phyloP scores from a whole-genome alignment of 2,797 vertebrate genomes.

The Pempheris klunzingeri region DNA sequence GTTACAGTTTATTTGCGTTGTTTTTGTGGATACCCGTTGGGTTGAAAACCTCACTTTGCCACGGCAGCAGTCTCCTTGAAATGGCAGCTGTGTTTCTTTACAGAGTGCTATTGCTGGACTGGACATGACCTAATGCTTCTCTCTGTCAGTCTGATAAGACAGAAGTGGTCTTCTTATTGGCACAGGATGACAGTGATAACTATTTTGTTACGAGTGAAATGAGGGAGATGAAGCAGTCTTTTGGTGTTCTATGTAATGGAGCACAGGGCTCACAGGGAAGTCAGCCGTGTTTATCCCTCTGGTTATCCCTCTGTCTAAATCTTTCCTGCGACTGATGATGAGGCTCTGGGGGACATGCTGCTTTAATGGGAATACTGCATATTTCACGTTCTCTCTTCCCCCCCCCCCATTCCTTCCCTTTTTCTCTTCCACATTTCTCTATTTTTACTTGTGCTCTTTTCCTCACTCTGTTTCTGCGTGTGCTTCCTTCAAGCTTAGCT shows the following conservation, averaged over 20 bases:
- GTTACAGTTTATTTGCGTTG: background rate
- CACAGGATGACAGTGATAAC: conserved; percentile 43
- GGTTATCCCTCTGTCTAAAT: conserved; percentile 79
- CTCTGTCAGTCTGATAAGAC: conserved; percentile 30
- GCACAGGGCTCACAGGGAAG: conserved; percentile 68
- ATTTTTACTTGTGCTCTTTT: conserved; percentile 28
- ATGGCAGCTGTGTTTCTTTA: conserved; percentile 5
- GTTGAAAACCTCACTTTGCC: background rate
- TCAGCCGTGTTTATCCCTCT: conserved; percentile 81
- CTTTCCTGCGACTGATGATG: conserved; percentile 69
- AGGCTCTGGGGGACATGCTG: conserved; percentile 62
- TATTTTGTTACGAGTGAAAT: conserved; percentile 52
- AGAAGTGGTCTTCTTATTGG: conserved; percentile 16
- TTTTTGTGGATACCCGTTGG: background rate
- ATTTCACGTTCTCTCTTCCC: conserved; percentile 45
- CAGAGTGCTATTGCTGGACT: background rate
- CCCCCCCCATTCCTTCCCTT: conserved; percentile 26
- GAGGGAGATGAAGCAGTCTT: conserved; percentile 54
- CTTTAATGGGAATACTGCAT: conserved; percentile 69
- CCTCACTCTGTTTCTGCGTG: conserved; percentile 24
- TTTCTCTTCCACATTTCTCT: conserved; percentile 32
- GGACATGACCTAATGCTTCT: conserved; percentile 18
- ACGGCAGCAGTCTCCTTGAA: background rate
- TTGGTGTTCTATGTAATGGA: conserved; percentile 57
- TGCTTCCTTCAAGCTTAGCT: conserved; percentile 32